These are phyloP conservation scores for Barypeithes pellucidus DNA, from an alignment of 2,888 invertebrate species.

Conservation along the genomic window DNA sequence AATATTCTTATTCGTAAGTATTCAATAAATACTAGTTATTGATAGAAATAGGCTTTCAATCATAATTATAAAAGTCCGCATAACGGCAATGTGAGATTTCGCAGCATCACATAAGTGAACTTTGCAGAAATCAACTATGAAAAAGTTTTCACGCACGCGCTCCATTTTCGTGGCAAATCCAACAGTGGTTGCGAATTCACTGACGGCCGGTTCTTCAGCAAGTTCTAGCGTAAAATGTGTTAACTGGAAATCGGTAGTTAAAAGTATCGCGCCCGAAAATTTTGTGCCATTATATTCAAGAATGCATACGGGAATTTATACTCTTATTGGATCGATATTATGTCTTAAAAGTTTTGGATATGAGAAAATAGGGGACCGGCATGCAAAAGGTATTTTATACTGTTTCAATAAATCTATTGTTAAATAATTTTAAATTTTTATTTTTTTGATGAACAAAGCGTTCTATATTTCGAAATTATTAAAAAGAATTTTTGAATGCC, in stretches of 20 bases:
- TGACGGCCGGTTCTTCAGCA: conserved; percentile 20
- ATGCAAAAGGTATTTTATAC: conserved; percentile 55
- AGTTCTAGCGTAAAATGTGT: conserved; percentile 13
- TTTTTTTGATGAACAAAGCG: no score
- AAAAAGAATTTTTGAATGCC: no score
- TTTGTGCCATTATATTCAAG: conserved; percentile 25
- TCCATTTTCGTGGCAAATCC: conserved; percentile 23
- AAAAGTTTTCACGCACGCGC: conserved; percentile 29
- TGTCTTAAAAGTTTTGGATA: conserved; percentile 47
- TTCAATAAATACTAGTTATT: no score
- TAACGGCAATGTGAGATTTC: conserved; percentile 10
- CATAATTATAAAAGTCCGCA: conserved; percentile 21
- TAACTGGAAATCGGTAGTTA: background rate
- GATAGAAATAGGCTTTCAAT: background rate
- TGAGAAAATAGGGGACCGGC: conserved; percentile 54
- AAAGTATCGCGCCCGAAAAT: conserved; percentile 17
- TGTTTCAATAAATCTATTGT: no score
- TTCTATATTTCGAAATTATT: no score
- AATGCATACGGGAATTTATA: conserved; percentile 10
- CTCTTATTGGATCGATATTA: conserved; percentile 52
- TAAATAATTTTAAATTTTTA: no score
- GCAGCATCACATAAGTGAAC: conserved; percentile 2
- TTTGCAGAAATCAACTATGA: conserved; percentile 4
- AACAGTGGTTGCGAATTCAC: conserved; percentile 29
- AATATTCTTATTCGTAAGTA: no score